phyloP scores from a whole-genome alignment of 2,113 vertebrate species.

The Trematomus loennbergii region DNA sequence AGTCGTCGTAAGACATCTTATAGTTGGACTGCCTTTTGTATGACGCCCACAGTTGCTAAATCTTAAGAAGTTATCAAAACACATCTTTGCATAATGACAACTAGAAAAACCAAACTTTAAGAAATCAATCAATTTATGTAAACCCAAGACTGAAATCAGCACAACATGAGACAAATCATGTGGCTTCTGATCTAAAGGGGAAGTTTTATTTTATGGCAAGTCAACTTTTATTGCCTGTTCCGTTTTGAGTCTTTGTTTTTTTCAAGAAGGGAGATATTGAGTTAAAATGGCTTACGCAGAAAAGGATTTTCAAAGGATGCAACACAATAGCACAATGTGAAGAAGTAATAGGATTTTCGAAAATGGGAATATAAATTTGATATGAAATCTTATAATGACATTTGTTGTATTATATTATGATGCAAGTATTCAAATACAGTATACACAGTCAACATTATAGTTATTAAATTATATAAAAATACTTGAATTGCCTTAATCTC shows the following conservation, averaged over 20 bases:
- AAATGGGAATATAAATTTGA: background rate
- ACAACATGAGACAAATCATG: background rate
- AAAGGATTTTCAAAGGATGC: background rate
- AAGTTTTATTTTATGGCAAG: background rate
- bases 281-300: background rate
- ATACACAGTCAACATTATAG: background rate
- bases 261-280: background rate
- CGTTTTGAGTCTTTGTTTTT: background rate
- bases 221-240: background rate
- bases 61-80: background rate
- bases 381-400: no score
- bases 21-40: background rate
- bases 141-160: background rate
- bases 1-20: background rate
- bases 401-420: no score
- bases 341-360: background rate
- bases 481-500: background rate
- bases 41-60: background rate
- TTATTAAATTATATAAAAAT: background rate
- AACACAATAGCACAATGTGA: background rate
- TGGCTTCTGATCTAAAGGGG: background rate
- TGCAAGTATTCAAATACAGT: background rate
- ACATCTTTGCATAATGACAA: background rate
- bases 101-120: background rate
- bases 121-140: slow-evolving; percentile 15